phyloP scores from a whole-genome alignment of 2,113 vertebrate genomes.

The Lagenorhynchus albirostris region DNA sequence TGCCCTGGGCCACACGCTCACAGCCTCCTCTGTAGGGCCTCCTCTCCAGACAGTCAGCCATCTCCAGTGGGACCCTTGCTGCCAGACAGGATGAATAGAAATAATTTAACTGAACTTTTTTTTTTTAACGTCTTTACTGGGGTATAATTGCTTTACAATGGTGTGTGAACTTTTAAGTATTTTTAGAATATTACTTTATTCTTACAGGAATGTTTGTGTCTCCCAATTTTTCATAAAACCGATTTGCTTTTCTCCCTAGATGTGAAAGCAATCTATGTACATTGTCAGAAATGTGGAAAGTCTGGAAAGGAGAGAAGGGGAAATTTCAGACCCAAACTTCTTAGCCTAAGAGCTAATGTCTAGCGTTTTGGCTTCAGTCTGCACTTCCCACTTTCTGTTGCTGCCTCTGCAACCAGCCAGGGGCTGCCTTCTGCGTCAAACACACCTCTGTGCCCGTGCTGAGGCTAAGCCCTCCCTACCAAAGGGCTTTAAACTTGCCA shows the following conservation, averaged over 20 bases:
- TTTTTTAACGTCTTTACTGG: too few species aligned
- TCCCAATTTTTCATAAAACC: not conserved
- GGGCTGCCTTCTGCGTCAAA: not conserved
- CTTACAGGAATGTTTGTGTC: not conserved
- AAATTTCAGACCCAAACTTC: not conserved
- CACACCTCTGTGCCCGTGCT: too few species aligned
- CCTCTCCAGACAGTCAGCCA: not conserved
- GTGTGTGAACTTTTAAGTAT: not conserved
- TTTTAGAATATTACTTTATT: not conserved
- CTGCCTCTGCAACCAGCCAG: not conserved
- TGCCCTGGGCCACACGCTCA: fast-evolving
- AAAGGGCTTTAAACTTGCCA: not conserved
- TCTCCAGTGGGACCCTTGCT: not conserved
- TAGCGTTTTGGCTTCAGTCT: too few species aligned
- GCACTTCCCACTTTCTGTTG: not conserved
- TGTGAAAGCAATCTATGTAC: not conserved
- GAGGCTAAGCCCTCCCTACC: fast-evolving
- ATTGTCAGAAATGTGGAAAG: not conserved
- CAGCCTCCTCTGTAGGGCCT: too few species aligned
- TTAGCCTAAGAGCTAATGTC: too few species aligned
- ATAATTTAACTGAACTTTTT: not conserved
- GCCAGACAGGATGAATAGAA: not conserved
- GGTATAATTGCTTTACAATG: too few species aligned
- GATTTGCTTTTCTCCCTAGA: not conserved
- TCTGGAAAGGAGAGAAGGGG: not conserved